These are phyloP conservation scores for Drosophila asahinai DNA, from an alignment of 1,140 invertebrate species.

Conservation along the genomic window DNA sequence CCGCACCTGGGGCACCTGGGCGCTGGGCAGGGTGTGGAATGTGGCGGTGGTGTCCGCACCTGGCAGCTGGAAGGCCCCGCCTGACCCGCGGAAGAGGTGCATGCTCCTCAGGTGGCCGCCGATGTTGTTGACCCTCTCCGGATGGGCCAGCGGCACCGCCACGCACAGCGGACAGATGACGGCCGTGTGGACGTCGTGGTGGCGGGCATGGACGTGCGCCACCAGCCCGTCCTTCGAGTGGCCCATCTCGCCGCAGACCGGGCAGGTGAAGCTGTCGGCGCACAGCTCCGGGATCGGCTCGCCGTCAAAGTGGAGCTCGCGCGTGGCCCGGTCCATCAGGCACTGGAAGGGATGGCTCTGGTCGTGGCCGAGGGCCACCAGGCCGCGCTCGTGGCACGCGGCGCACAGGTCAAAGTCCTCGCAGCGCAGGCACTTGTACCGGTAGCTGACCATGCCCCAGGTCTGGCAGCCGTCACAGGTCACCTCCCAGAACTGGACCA, in stretches of 20 bases:
- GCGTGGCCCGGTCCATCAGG: slow-evolving; percentile 41
- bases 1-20: slow-evolving; percentile 19
- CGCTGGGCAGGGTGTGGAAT: background rate
- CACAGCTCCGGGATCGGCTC: slow-evolving; percentile 41
- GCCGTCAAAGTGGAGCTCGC: slow-evolving; percentile 46
- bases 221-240: slow-evolving; percentile 31
- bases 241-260: slow-evolving; percentile 57
- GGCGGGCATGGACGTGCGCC: slow-evolving; percentile 28
- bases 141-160: slow-evolving; percentile 24
- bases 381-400: slow-evolving; percentile 33
- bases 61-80: background rate
- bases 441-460: slow-evolving; percentile 32
- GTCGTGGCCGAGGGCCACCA: slow-evolving; percentile 13
- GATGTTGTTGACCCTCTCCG: slow-evolving; percentile 18
- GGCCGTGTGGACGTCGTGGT: slow-evolving; percentile 5
- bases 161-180: slow-evolving; percentile 67
- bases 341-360: slow-evolving; percentile 59
- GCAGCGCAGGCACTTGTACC: slow-evolving; percentile 66
- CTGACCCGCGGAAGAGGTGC: slow-evolving; percentile 10
- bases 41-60: background rate
- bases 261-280: slow-evolving; percentile 69
- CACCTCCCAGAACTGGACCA: slow-evolving; percentile 46
- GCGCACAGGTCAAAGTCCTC: slow-evolving; percentile 55
- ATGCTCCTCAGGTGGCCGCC: slow-evolving; percentile 19
- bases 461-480: slow-evolving; percentile 55